phyloP scores from a whole-genome alignment of 53 echinoderm and acorn worm species.

The Temnopleurus reevesii region DNA sequence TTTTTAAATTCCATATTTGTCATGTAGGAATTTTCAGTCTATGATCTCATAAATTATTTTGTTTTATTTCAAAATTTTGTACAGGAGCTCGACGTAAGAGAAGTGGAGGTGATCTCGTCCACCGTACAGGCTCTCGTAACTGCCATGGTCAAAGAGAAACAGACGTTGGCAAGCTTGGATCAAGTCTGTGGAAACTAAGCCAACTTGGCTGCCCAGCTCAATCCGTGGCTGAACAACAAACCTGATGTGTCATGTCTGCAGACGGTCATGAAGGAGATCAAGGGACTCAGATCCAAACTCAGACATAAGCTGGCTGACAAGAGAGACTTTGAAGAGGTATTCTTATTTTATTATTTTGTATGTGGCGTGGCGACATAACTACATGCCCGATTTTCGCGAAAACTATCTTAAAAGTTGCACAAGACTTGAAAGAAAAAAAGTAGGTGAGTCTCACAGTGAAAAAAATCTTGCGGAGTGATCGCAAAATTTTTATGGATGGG shows the following conservation, averaged over 20 bases:
- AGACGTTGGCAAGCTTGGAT: conserved; percentile 59
- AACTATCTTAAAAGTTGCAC: no score
- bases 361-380: no score
- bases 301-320: conserved; percentile 78
- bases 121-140: conserved; percentile 26
- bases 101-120: conserved; percentile 41
- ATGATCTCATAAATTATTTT: no score
- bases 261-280: conserved; percentile 72
- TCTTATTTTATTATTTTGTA: no score
- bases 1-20: no score
- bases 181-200: conserved; percentile 49
- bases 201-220: conserved; percentile 37
- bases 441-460: no score
- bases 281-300: conserved; percentile 68
- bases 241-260: conserved; percentile 76
- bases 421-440: no score
- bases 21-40: no score
- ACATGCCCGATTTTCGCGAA: no score
- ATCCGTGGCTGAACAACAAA: conserved; percentile 68
- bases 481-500: no score
- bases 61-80: neutral
- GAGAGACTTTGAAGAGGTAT: conserved; percentile 83
- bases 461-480: no score
- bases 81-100: conserved; percentile 47
- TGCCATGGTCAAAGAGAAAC: conserved; percentile 11